Conservation (phyloP, 30 jellyfish, hydroid and myxozoan genomes). For the Cassiopea andromeda region DNA sequence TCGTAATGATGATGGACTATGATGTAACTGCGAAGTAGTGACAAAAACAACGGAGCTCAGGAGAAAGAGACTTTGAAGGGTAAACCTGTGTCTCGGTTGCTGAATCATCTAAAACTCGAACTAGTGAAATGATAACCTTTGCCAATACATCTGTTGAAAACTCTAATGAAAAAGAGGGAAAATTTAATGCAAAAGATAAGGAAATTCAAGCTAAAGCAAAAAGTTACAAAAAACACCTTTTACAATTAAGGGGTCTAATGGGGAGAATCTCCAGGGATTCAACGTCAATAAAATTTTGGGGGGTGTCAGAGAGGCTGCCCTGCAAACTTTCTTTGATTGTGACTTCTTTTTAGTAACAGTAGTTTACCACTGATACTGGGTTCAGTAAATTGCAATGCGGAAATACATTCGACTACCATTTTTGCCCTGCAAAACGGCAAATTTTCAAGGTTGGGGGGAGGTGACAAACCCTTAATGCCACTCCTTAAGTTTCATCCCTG, state of each 20-base stretch:
- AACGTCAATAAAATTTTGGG: too few species aligned
- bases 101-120: slow-evolving; percentile 1
- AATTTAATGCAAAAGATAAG: not conserved
- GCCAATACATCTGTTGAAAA: slow-evolving; percentile 2
- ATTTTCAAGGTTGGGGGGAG: too few species aligned
- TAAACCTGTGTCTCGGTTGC: slow-evolving; percentile 15
- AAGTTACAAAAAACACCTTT: not conserved
- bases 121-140: not conserved
- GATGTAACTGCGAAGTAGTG: not conserved
- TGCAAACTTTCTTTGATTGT: too few species aligned
- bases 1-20: not conserved
- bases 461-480: too few species aligned
- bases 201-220: not conserved
- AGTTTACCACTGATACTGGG: too few species aligned
- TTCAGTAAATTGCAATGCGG: too few species aligned
- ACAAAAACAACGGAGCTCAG: not conserved
- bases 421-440: too few species aligned
- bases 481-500: too few species aligned
- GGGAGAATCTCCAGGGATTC: too few species aligned
- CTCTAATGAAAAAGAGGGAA: not conserved
- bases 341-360: too few species aligned
- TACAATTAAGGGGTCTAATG: not conserved
- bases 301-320: too few species aligned
- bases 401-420: too few species aligned
- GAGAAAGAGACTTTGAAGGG: not conserved